phyloP scores from a whole-genome alignment of 1,140 invertebrate species.

The Grapholita molesta region DNA sequence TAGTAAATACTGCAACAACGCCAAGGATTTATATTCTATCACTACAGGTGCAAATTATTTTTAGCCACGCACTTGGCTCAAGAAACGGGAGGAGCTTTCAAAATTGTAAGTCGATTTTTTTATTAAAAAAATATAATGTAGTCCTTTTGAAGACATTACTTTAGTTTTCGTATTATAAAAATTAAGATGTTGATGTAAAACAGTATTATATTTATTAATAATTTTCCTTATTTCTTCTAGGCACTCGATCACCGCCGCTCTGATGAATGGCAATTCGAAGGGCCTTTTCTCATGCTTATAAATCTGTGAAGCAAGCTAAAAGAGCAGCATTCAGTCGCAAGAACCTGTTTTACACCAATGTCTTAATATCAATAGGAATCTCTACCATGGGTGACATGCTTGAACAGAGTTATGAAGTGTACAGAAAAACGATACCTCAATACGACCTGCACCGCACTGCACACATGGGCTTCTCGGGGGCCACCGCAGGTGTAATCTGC shows the following conservation, averaged over 20 bases:
- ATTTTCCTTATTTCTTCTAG: constrained; percentile 34
- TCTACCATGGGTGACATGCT: constrained; percentile 88
- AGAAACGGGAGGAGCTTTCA: not conserved
- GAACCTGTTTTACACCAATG: constrained; percentile 90
- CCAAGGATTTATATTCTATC: not conserved
- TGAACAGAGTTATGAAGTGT: constrained; percentile 90
- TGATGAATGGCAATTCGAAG: constrained; percentile 38
- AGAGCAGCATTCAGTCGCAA: constrained; percentile 80
- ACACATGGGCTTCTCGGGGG: constrained; percentile 88
- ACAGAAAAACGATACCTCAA: constrained; percentile 77
- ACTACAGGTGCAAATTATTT: not conserved
- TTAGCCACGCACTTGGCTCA: not conserved
- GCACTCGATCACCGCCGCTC: constrained; percentile 16
- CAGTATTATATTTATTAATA: constrained; percentile 20
- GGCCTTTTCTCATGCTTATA: constrained; percentile 36
- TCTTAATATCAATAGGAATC: constrained; percentile 85
- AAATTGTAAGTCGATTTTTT: not conserved
- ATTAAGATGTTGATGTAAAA: constrained; percentile 27
- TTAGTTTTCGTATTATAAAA: not conserved
- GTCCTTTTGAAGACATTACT: too few relatives aligned
- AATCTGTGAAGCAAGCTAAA: constrained; percentile 29
- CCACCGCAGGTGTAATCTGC: constrained; percentile 86
- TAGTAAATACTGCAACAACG: constrained; percentile 3
- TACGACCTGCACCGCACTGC: constrained; percentile 83
- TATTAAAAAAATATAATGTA: not conserved